phyloP scores from a whole-genome alignment of 2,113 vertebrate species.

The Neodon shergylaensis region DNA sequence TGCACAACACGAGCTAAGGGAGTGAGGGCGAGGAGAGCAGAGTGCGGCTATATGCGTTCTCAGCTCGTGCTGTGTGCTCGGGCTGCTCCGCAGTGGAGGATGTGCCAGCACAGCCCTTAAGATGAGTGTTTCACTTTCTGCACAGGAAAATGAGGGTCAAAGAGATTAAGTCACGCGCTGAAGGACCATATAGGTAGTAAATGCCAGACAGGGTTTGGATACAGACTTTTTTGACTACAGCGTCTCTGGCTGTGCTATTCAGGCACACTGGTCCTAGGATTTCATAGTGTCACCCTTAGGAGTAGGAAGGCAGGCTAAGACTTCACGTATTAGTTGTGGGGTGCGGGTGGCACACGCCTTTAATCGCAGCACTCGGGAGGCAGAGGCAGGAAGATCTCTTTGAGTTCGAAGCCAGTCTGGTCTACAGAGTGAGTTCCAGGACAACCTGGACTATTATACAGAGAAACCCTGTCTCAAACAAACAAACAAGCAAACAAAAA shows the following conservation, averaged over 20 bases:
- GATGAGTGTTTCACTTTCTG: conserved; percentile 14
- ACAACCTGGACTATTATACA: background rate
- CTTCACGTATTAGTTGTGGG: background rate
- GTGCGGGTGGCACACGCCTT: background rate
- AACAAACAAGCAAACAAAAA: background rate
- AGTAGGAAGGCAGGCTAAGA: background rate
- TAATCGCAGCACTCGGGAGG: background rate
- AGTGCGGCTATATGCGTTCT: too few species aligned
- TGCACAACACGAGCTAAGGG: too few species aligned
- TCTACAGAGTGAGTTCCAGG: background rate
- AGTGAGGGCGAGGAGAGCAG: too few species aligned
- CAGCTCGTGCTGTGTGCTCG: background rate
- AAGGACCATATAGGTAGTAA: conserved; percentile 24
- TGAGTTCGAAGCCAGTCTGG: background rate
- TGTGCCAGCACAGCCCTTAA: background rate
- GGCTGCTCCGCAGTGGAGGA: background rate
- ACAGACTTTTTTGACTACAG: background rate
- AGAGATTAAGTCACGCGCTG: background rate
- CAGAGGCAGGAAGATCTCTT: background rate
- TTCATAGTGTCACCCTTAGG: background rate
- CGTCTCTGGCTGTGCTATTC: background rate
- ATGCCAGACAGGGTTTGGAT: background rate
- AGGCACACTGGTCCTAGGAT: background rate
- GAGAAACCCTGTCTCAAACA: background rate
- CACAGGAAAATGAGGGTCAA: conserved; percentile 27